Evolutionary conservation across 2,797 vertebrate species (phyloP).

Genomic region (Yasuhikotakia modesta): DNA sequence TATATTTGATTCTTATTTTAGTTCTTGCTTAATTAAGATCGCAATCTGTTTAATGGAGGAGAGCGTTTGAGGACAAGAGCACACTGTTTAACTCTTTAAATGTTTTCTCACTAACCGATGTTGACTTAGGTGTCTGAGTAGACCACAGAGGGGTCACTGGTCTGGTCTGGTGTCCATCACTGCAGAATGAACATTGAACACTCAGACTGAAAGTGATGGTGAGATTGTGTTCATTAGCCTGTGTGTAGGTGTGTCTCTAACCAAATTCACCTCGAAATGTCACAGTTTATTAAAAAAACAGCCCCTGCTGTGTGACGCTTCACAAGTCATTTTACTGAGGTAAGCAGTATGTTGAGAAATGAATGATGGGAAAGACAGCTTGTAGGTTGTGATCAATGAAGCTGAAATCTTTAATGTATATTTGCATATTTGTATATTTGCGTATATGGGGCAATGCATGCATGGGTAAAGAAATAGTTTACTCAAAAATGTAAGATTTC

Average conservation of each 20-base stretch:
- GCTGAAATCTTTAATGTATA: slow-evolving; percentile 3
- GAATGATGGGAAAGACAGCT: neutral
- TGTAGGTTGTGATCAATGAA: slow-evolving; percentile 17
- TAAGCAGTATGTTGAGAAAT: slow-evolving; percentile 25
- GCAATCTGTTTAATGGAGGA: slow-evolving; percentile 28
- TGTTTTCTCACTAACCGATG: slow-evolving; percentile 59
- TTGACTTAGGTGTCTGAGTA: slow-evolving; percentile 78
- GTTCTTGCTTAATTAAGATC: slow-evolving; percentile 39
- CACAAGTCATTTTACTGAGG: slow-evolving; percentile 19
- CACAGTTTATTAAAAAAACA: slow-evolving; percentile 45
- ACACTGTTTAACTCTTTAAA: slow-evolving; percentile 48
- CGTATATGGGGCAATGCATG: neutral
- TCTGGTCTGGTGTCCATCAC: slow-evolving; percentile 69
- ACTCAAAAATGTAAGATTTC: no score
- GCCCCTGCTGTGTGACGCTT: slow-evolving; percentile 28
- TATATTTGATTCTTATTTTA: slow-evolving; percentile 28
- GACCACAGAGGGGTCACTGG: slow-evolving; percentile 73
- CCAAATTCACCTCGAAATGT: slow-evolving; percentile 39
- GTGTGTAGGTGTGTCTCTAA: slow-evolving; percentile 44
- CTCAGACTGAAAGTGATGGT: slow-evolving; percentile 68
- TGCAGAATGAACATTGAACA: slow-evolving; percentile 60
- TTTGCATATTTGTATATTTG: no score
- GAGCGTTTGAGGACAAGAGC: slow-evolving; percentile 31
- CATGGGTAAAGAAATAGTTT: neutral
- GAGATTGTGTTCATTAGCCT: slow-evolving; percentile 52